phyloP scores from a whole-genome alignment of 2,888 invertebrate species.

The Drosophila falleni region DNA sequence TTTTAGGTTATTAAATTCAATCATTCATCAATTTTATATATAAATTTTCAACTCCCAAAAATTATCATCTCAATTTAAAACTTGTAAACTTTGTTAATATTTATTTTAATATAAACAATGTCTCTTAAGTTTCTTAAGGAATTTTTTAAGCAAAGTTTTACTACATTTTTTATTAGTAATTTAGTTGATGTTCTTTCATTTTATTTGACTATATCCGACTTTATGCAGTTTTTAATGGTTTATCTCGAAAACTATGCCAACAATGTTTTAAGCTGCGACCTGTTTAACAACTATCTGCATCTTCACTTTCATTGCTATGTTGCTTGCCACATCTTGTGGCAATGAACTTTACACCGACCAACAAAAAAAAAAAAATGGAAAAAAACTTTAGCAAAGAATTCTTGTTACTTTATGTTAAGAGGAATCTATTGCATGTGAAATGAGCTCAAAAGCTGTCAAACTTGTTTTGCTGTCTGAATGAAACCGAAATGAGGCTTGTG shows the following conservation, averaged over 20 bases:
- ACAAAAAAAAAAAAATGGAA: background rate
- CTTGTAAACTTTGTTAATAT: background rate
- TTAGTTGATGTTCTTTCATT: constrained; percentile 14
- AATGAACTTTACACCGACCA: constrained; percentile 63
- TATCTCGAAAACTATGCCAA: constrained; percentile 43
- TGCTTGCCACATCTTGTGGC: constrained; percentile 47
- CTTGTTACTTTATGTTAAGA: constrained; percentile 38
- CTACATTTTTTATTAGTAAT: background rate
- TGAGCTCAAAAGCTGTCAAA: constrained; percentile 65
- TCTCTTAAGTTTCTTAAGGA: background rate
- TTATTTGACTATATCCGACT: constrained; percentile 9
- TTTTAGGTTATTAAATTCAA: no score
- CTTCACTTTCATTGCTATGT: constrained; percentile 68
- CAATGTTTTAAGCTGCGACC: constrained; percentile 36
- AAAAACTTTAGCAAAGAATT: constrained; percentile 26
- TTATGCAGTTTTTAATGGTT: constrained; percentile 22
- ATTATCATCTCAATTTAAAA: background rate
- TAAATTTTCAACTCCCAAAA: no score
- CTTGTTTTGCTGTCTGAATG: constrained; percentile 68
- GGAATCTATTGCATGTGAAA: constrained; percentile 52
- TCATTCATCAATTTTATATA: no score
- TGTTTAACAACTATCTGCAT: constrained; percentile 64
- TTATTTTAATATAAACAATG: background rate
- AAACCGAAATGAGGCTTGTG: constrained; percentile 75
- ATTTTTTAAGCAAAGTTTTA: no score